These are phyloP conservation scores for Xanthorhoe spadicearia DNA, from an alignment of 2,888 invertebrate species.

Conservation along the genomic window DNA sequence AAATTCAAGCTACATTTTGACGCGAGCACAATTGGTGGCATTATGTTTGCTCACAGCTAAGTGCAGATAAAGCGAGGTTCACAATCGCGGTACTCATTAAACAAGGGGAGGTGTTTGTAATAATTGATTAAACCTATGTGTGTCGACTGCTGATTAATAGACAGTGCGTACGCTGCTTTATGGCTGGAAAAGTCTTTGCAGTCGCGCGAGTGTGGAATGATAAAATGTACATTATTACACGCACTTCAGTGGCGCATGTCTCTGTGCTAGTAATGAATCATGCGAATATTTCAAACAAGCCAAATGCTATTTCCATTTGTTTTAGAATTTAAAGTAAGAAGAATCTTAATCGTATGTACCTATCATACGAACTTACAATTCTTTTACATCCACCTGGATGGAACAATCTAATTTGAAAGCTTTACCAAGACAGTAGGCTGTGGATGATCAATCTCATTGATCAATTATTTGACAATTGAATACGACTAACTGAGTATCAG, in stretches of 20 bases:
- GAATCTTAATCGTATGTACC: too few relatives aligned
- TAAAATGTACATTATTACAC: background rate
- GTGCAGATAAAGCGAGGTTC: constrained; percentile 56
- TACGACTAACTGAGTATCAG: too few relatives aligned
- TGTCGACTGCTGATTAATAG: constrained; percentile 36
- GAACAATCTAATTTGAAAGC: too few relatives aligned
- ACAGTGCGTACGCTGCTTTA: constrained; percentile 23
- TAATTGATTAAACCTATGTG: constrained; percentile 68
- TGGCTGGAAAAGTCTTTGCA: constrained; percentile 29
- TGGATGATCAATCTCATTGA: too few relatives aligned
- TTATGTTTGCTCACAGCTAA: constrained; percentile 46
- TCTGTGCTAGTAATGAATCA: too few relatives aligned
- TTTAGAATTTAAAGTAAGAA: too few relatives aligned
- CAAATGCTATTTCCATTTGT: too few relatives aligned
- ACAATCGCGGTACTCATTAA: constrained; percentile 60
- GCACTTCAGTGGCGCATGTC: background rate
- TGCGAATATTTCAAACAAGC: too few relatives aligned
- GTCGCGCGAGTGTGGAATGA: constrained; percentile 5
- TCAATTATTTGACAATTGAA: too few relatives aligned
- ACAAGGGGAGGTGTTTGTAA: constrained; percentile 63
- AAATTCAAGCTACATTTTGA: constrained; percentile 30
- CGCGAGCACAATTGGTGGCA: constrained; percentile 33
- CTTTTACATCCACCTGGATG: too few relatives aligned
- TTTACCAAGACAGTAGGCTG: too few relatives aligned
- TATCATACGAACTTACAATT: too few relatives aligned